Percentiles rank a stretch among this genome's conserved stretches.
These are phyloP conservation scores for Sardina pilchardus DNA, from an alignment of 2,113 vertebrate genomes.

Conservation along the genomic window DNA sequence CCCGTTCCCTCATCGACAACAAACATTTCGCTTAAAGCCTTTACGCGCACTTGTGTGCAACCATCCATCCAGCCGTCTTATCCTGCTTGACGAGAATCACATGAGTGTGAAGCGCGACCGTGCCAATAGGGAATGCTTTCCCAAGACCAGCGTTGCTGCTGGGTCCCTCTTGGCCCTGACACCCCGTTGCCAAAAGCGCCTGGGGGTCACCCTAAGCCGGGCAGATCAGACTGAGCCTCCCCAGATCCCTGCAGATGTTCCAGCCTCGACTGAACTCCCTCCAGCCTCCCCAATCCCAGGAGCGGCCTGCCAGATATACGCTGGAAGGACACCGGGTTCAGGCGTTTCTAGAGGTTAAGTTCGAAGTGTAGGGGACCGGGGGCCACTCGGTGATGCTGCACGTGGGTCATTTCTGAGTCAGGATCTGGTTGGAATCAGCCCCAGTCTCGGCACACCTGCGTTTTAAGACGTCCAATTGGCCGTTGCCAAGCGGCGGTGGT, in stretches of 20 bases:
- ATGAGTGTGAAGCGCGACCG: background rate
- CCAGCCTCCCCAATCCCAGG: conserved; percentile 46
- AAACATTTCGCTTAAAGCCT: background rate
- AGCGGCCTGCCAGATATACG: conserved; percentile 40
- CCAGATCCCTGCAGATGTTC: conserved; percentile 60
- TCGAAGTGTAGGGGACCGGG: background rate
- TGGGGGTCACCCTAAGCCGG: conserved; percentile 47
- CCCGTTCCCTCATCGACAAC: background rate
- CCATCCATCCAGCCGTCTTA: background rate
- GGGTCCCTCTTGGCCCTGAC: conserved; percentile 17
- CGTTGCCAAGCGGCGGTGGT: background rate
- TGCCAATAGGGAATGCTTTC: background rate
- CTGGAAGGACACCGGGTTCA: conserved; percentile 49
- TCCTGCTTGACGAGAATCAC: background rate
- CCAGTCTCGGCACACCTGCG: background rate
- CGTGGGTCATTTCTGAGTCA: background rate
- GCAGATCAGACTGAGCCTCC: conserved; percentile 47
- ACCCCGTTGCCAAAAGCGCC: conserved; percentile 47
- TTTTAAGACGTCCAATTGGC: background rate
- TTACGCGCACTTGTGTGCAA: background rate
- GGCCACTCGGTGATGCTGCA: background rate
- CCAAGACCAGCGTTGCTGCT: conserved; percentile 17
- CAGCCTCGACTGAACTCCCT: conserved; percentile 49
- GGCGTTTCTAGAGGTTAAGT: conserved; percentile 22
- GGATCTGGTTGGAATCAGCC: background rate